Evolutionary conservation across 2,888 invertebrate genomes (phyloP).

Genomic region (Dryocosmus kuriphilus): DNA sequence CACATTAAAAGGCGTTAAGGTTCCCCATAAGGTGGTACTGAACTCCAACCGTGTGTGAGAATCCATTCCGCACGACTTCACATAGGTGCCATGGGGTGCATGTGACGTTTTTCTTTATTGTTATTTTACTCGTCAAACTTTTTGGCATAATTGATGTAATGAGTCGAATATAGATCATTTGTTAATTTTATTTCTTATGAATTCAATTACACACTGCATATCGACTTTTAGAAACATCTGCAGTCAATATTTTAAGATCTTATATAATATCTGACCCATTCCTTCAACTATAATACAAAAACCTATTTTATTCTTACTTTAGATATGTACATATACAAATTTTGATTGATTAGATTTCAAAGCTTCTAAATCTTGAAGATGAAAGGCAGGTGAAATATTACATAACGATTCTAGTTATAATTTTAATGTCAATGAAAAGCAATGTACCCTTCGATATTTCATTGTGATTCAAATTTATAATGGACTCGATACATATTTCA

Average conservation of each 20-base stretch:
- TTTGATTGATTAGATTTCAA: neutral
- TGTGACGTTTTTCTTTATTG: slow-evolving; percentile 45
- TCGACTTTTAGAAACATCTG: neutral
- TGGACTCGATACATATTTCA: neutral
- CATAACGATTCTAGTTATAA: neutral
- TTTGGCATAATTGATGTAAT: slow-evolving; percentile 11
- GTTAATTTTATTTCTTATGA: neutral
- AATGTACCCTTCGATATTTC: neutral
- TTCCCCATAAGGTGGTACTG: slow-evolving; percentile 71
- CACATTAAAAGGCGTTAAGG: slow-evolving; percentile 58
- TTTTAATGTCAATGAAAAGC: neutral
- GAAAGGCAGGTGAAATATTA: neutral
- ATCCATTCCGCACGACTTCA: slow-evolving; percentile 75
- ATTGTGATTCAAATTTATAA: neutral
- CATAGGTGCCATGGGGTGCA: slow-evolving; percentile 65
- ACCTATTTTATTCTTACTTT: neutral
- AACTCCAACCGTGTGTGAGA: slow-evolving; percentile 75
- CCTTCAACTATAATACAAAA: neutral
- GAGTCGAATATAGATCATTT: neutral
- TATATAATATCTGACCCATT: neutral
- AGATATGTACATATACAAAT: neutral
- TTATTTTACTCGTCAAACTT: slow-evolving; percentile 7
- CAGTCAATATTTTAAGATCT: neutral
- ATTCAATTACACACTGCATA: neutral
- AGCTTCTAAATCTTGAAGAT: neutral